These are phyloP conservation scores for Abrostola triplasia DNA, from an alignment of 2,888 invertebrate species.

Conservation along the genomic window DNA sequence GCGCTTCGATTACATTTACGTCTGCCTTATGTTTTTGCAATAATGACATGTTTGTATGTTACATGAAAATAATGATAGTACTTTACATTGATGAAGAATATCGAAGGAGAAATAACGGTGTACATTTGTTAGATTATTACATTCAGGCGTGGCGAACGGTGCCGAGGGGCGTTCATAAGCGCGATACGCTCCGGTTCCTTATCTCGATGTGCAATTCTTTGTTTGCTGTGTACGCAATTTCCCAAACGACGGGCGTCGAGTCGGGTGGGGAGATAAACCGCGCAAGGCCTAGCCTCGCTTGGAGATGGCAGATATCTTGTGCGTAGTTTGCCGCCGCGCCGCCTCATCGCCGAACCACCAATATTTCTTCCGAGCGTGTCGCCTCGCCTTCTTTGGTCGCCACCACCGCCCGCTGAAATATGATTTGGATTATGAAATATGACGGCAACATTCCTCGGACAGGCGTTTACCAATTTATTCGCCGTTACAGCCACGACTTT, in stretches of 20 bases:
- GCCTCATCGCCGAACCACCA: conserved; percentile 52
- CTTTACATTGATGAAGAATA: conserved; percentile 30
- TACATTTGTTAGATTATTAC: conserved; percentile 55
- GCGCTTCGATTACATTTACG: conserved; percentile 28
- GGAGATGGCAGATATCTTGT: conserved; percentile 79
- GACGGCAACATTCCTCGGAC: conserved; percentile 66
- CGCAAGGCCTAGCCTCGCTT: conserved; percentile 67
- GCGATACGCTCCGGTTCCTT: conserved; percentile 75
- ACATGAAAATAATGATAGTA: conserved; percentile 20
- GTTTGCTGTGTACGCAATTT: conserved; percentile 84
- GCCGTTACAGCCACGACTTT: conserved; percentile 55
- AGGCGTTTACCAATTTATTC: conserved; percentile 66
- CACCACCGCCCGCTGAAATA: conserved; percentile 68
- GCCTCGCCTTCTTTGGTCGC: conserved; percentile 60
- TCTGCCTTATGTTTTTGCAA: conserved; percentile 35
- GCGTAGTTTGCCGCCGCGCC: conserved; percentile 58
- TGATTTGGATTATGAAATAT: conserved; percentile 78
- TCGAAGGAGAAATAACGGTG: conserved; percentile 46
- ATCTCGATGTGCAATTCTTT: conserved; percentile 82
- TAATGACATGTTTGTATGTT: conserved; percentile 31
- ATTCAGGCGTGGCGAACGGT: conserved; percentile 36
- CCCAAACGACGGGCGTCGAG: conserved; percentile 76
- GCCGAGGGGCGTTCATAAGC: conserved; percentile 63
- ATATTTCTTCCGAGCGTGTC: conserved; percentile 70
- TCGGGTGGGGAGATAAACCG: conserved; percentile 74